Conservation (phyloP, 2,888 invertebrate species). For the Drosophila subquinaria region DNA sequence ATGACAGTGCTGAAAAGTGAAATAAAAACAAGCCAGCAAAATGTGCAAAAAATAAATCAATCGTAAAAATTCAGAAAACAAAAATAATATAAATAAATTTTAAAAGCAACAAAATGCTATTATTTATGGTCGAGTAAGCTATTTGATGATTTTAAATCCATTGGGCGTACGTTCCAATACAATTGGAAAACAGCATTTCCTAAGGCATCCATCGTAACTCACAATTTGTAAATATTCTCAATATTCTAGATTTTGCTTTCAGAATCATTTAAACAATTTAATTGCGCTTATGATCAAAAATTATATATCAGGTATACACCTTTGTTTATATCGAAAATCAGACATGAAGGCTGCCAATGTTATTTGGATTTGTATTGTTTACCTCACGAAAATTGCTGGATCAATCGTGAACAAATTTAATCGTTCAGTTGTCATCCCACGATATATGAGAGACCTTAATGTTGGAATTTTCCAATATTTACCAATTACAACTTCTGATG, state of each 20-base stretch:
- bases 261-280: conserved; percentile 29
- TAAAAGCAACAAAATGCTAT: conserved; percentile 44
- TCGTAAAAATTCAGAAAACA: conserved; percentile 41
- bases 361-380: conserved; percentile 27
- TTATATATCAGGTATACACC: not conserved
- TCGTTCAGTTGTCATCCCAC: conserved; percentile 9
- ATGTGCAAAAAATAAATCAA: conserved; percentile 29
- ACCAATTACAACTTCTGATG: not conserved
- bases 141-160: conserved; percentile 50
- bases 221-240: conserved; percentile 36
- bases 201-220: conserved; percentile 26
- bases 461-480: conserved; percentile 22
- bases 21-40: conserved; percentile 24
- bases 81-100: conserved; percentile 21
- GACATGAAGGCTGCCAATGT: conserved; percentile 1
- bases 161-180: conserved; percentile 1
- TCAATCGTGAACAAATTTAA: conserved; percentile 14
- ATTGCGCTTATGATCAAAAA: conserved; percentile 6
- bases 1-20: conserved; percentile 18
- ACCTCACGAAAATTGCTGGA: conserved; percentile 15
- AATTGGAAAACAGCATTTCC: conserved; percentile 21
- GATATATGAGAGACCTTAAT: conserved; percentile 5
- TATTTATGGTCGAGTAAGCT: conserved; percentile 64
- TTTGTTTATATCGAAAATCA: conserved; percentile 23
- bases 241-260: conserved; percentile 14